Conservation (phyloP, 2,888 invertebrate species). For the Hipparchia sbordonii region DNA sequence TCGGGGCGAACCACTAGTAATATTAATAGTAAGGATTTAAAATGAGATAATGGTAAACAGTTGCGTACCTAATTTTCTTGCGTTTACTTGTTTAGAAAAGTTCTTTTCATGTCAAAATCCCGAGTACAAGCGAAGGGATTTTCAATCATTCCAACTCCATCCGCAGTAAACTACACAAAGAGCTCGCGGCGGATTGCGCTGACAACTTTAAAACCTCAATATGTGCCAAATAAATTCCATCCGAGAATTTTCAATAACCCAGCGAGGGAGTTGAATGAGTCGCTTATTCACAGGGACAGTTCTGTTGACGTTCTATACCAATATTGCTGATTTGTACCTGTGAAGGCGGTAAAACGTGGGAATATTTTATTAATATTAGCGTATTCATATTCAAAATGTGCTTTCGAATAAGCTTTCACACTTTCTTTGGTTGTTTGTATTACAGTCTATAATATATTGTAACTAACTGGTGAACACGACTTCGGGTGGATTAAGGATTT, state of each 20-base stretch:
- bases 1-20: too few species aligned
- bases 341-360: conserved; percentile 7
- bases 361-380: conserved; percentile 19
- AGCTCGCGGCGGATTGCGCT: conserved; percentile 22
- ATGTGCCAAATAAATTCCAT: conserved; percentile 38
- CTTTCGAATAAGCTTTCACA: conserved; percentile 5
- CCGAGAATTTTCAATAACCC: conserved; percentile 35
- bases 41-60: too few species aligned
- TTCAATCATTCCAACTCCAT: conserved; percentile 19
- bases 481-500: too few species aligned
- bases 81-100: background rate
- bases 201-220: conserved; percentile 38
- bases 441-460: background rate
- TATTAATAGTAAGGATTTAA: too few species aligned
- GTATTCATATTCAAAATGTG: conserved; percentile 6
- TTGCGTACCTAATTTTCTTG: too few species aligned
- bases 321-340: conserved; percentile 2
- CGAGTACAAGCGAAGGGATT: conserved; percentile 2
- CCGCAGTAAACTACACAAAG: conserved; percentile 20
- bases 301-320: conserved; percentile 15
- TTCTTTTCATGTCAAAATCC: background rate
- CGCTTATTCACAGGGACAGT: conserved; percentile 24
- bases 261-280: conserved; percentile 27
- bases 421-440: background rate
- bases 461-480: background rate